Conservation (phyloP, 2,888 invertebrate genomes). For the Drosophila subquinaria region DNA sequence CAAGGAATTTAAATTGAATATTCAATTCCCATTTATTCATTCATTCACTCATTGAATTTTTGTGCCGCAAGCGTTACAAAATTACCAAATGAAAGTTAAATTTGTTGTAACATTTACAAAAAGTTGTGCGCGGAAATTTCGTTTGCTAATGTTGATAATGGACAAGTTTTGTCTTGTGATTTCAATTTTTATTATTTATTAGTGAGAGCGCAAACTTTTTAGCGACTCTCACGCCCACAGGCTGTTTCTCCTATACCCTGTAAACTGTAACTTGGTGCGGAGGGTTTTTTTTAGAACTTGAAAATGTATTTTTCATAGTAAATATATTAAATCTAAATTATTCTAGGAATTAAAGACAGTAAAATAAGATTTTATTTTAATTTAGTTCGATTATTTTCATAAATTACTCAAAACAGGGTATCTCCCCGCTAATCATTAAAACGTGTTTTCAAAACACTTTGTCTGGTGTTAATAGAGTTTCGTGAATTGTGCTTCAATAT, state of each 20-base stretch:
- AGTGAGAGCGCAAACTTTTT: slow-evolving; percentile 42
- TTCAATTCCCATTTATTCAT: slow-evolving; percentile 53
- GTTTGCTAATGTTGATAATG: slow-evolving; percentile 63
- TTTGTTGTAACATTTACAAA: slow-evolving; percentile 71
- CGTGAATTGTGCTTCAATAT: slow-evolving; percentile 54
- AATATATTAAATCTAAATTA: background rate
- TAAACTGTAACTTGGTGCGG: background rate
- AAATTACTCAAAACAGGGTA: background rate
- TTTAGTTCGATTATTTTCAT: too few species aligned
- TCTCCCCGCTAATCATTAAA: background rate
- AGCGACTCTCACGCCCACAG: slow-evolving; percentile 10
- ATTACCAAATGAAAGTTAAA: slow-evolving; percentile 78
- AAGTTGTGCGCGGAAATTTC: slow-evolving; percentile 32
- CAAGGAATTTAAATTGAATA: slow-evolving; percentile 67
- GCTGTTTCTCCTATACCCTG: slow-evolving; percentile 11
- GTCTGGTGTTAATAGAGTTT: slow-evolving; percentile 58
- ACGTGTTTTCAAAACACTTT: background rate
- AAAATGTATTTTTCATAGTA: background rate
- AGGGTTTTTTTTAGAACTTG: background rate
- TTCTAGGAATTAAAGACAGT: background rate
- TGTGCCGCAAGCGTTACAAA: slow-evolving; percentile 40
- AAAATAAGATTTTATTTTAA: too few species aligned
- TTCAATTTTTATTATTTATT: slow-evolving; percentile 68
- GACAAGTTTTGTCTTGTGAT: slow-evolving; percentile 65
- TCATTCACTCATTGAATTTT: slow-evolving; percentile 29